A percentile compares a stretch with the other conserved stretches of the same genome.
Evolutionary conservation across 2,888 invertebrate species (phyloP).

Genomic region (Drosophila mettleri): DNA sequence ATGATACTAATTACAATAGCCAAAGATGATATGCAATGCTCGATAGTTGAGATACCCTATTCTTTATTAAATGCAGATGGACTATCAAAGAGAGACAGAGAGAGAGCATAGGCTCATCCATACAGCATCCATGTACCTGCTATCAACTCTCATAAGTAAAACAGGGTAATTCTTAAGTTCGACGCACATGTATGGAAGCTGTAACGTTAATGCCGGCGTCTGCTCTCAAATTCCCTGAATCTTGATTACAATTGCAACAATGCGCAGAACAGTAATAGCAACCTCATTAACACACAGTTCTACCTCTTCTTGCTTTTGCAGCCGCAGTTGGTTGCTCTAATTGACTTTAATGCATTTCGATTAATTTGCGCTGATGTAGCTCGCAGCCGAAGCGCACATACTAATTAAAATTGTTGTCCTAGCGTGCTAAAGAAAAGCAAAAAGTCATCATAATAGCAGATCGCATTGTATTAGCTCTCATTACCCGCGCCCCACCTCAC

Average conservation of each 20-base stretch:
- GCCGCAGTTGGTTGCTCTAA: conserved; percentile 52
- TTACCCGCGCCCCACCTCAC: not conserved
- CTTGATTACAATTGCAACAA: conserved; percentile 59
- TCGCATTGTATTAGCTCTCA: conserved; percentile 4
- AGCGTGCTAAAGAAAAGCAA: conserved; percentile 26
- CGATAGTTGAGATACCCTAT: no score
- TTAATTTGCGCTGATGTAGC: conserved; percentile 73
- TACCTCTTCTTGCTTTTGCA: not conserved
- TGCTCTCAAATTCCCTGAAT: conserved; percentile 24
- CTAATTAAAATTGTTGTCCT: conserved; percentile 73
- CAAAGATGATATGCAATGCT: conserved; percentile 58
- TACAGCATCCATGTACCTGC: no score
- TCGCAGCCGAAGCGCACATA: conserved; percentile 56
- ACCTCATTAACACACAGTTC: conserved; percentile 2
- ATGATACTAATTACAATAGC: conserved; percentile 62
- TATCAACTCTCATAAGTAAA: not conserved
- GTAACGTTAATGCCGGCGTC: conserved; percentile 21
- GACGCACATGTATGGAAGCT: conserved; percentile 6
- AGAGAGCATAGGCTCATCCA: no score
- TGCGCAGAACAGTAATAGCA: conserved; percentile 14
- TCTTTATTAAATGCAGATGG: no score
- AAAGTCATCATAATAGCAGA: conserved; percentile 16
- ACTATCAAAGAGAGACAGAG: no score
- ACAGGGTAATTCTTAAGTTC: conserved; percentile 7
- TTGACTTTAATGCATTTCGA: conserved; percentile 77